Evolutionary conservation across 2,113 vertebrate genomes (phyloP).

Genomic region (Diphyllodes magnificus): DNA sequence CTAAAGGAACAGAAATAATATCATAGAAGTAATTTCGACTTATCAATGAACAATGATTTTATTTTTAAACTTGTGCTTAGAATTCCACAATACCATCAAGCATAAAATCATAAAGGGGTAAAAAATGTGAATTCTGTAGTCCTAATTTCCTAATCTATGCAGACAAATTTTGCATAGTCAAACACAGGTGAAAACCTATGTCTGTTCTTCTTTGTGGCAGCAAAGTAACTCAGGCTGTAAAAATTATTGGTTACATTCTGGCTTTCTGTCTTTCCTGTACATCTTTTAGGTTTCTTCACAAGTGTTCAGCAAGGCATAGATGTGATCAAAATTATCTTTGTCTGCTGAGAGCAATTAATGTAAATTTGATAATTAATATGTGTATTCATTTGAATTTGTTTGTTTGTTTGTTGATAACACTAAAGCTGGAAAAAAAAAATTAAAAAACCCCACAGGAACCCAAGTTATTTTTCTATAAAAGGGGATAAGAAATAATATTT

Average conservation of each 20-base stretch:
- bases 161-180: neutral
- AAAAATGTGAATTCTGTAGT: neutral
- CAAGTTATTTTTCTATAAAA: neutral
- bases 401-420: neutral
- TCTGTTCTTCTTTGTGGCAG: neutral
- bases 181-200: neutral
- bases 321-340: neutral
- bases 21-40: neutral
- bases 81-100: neutral
- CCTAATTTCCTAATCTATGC: neutral
- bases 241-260: neutral
- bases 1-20: neutral
- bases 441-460: accelerated
- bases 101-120: neutral
- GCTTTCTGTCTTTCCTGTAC: neutral
- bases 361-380: neutral
- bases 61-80: neutral
- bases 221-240: neutral
- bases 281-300: neutral
- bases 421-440: neutral
- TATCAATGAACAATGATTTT: neutral
- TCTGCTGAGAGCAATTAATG: neutral
- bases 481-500: neutral
- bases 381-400: neutral
- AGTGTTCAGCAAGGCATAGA: neutral